Percentiles rank a stretch among this genome's conserved stretches.
Evolutionary conservation across 1,140 invertebrate species (phyloP).

Genomic region (Caenorhabditis tropicalis): DNA sequence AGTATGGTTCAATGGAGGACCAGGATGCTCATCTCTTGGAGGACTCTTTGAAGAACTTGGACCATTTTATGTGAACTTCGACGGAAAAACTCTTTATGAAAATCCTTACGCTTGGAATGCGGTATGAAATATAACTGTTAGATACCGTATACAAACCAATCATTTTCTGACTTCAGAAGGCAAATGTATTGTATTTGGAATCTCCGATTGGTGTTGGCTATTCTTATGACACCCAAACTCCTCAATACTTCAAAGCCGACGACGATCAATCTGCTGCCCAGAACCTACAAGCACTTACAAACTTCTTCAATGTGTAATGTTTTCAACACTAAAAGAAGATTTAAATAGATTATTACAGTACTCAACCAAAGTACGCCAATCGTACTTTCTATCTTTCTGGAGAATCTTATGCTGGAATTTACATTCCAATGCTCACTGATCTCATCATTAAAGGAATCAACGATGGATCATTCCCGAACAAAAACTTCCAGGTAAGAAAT

Average conservation of each 20-base stretch:
- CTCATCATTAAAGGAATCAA: slow-evolving; percentile 56
- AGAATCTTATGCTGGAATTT: slow-evolving; percentile 60
- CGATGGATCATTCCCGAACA: slow-evolving; percentile 47
- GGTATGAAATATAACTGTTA: not conserved
- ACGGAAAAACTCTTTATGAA: slow-evolving; percentile 71
- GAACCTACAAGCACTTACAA: slow-evolving; percentile 52
- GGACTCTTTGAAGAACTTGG: slow-evolving; percentile 75
- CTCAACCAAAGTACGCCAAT: slow-evolving; percentile 54
- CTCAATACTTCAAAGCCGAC: slow-evolving; percentile 40
- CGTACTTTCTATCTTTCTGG: slow-evolving; percentile 57
- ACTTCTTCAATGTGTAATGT: slow-evolving; percentile 56
- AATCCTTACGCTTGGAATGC: slow-evolving; percentile 75
- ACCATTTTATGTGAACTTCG: slow-evolving; percentile 72
- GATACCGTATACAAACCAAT: not conserved
- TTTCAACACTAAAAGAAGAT: not conserved
- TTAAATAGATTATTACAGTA: slow-evolving; percentile 27
- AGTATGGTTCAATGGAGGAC: slow-evolving; percentile 75
- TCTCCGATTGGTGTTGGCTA: slow-evolving; percentile 66
- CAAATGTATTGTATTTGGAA: slow-evolving; percentile 61
- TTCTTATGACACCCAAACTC: slow-evolving; percentile 58
- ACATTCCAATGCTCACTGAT: slow-evolving; percentile 57
- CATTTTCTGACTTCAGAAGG: slow-evolving; percentile 48
- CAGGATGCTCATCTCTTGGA: slow-evolving; percentile 75
- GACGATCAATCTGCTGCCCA: slow-evolving; percentile 53
- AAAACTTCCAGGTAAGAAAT: slow-evolving; percentile 52